A percentile compares a stretch with the other conserved stretches of the same genome.
Evolutionary conservation across 1,140 invertebrate genomes (phyloP).

Genomic region (Tribolium madens): DNA sequence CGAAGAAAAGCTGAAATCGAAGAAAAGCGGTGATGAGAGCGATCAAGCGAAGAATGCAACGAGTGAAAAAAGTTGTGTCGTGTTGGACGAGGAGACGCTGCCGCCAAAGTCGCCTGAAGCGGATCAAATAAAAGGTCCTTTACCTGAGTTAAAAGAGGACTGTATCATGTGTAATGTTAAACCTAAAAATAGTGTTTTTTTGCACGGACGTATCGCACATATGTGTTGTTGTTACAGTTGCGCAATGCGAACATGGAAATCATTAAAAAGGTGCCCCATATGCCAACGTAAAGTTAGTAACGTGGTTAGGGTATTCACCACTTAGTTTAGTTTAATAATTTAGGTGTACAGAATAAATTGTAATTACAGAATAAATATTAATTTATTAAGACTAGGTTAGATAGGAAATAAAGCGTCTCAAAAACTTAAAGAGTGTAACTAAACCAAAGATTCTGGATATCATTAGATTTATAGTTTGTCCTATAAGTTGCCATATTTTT

Average conservation of each 20-base stretch:
- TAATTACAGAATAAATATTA: constrained; percentile 56
- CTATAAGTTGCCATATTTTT: neutral
- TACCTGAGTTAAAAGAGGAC: constrained; percentile 61
- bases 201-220: constrained; percentile 74
- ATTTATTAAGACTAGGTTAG: constrained; percentile 47
- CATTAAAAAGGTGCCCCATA: constrained; percentile 73
- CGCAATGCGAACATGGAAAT: constrained; percentile 73
- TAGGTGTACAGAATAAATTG: constrained; percentile 58
- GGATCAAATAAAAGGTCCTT: constrained; percentile 3
- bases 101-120: constrained; percentile 2
- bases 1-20: neutral
- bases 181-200: constrained; percentile 75
- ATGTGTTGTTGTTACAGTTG: constrained; percentile 78
- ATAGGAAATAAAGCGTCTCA: constrained; percentile 13
- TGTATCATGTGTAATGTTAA: constrained; percentile 73
- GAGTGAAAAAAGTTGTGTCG: neutral
- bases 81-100: constrained; percentile 6
- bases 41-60: neutral
- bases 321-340: constrained; percentile 34
- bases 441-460: constrained; percentile 21
- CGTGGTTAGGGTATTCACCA: constrained; percentile 70
- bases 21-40: neutral
- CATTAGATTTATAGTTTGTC: neutral
- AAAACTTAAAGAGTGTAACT: constrained; percentile 43
- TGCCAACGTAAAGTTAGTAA: constrained; percentile 76